Evolutionary conservation across 2,113 vertebrate genomes (phyloP).

Genomic region (Microcebus griseorufus): DNA sequence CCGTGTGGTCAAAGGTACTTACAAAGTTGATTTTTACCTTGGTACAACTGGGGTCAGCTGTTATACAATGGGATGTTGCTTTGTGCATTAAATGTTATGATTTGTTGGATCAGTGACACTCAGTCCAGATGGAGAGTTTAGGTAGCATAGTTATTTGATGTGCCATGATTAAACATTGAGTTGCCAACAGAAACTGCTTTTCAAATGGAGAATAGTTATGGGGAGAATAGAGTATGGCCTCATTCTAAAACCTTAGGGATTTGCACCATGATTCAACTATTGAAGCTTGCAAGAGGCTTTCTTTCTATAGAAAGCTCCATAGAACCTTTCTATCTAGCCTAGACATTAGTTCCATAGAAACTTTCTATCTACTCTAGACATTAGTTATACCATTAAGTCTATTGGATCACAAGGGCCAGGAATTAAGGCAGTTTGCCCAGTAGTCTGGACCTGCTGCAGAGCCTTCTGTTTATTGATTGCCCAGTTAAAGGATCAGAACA

Average conservation of each 20-base stretch:
- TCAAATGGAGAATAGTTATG: neutral
- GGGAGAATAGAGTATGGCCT: neutral
- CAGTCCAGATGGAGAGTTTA: neutral
- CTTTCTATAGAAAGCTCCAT: no score
- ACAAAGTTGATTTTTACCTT: neutral
- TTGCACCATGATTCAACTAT: neutral
- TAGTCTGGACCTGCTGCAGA: neutral
- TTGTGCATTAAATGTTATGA: neutral
- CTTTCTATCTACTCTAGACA: neutral
- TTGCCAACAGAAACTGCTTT: neutral
- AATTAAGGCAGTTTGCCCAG: neutral
- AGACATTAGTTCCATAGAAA: no score
- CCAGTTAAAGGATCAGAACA: neutral
- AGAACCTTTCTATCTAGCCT: neutral
- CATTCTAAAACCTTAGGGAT: neutral
- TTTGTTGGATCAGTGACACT: neutral
- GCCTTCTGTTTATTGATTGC: neutral
- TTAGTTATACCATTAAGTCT: neutral
- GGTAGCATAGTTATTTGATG: neutral
- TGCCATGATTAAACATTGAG: neutral
- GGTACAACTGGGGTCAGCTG: neutral
- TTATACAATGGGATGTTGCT: neutral
- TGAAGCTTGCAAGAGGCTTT: neutral
- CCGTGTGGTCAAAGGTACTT: neutral
- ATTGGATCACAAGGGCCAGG: neutral